These are phyloP conservation scores for Papilio gigon DNA, from an alignment of 2,888 invertebrate genomes.

Conservation along the genomic window DNA sequence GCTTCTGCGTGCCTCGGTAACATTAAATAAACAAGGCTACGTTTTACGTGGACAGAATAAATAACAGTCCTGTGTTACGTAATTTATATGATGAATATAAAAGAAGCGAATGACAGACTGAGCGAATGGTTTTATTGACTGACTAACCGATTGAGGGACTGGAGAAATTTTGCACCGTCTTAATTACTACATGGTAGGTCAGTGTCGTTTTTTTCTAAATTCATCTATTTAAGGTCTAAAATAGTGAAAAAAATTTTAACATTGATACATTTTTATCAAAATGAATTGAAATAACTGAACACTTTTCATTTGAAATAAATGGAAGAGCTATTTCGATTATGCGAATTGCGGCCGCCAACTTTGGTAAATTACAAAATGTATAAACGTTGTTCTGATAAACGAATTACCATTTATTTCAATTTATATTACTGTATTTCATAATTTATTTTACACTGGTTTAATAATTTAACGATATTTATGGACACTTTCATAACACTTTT, in stretches of 20 bases:
- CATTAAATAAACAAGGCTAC: conserved; percentile 56
- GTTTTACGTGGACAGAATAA: conserved; percentile 58
- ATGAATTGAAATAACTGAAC: too few species aligned
- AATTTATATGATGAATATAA: conserved; percentile 18
- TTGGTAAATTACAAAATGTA: conserved; percentile 1
- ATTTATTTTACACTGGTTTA: conserved; percentile 2
- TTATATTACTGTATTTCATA: conserved; percentile 17
- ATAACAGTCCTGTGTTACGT: conserved; percentile 52
- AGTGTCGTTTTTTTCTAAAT: too few species aligned
- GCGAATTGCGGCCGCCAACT: background rate
- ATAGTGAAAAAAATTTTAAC: too few species aligned
- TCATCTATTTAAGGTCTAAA: too few species aligned
- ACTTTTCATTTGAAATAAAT: too few species aligned
- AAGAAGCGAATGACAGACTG: background rate
- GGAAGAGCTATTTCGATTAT: too few species aligned
- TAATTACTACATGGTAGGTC: too few species aligned
- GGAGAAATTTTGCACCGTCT: background rate
- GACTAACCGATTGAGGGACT: background rate
- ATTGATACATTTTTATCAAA: too few species aligned
- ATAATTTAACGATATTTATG: conserved; percentile 31
- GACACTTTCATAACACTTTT: conserved; percentile 19
- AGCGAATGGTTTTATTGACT: too few species aligned
- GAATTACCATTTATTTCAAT: conserved; percentile 24
- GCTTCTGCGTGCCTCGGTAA: conserved; percentile 37
- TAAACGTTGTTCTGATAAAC: conserved; percentile 23